Percentiles rank a stretch among this genome's conserved stretches.
Evolutionary conservation across 2,113 vertebrate species (phyloP).

Genomic region (Vulpes vulpes): DNA sequence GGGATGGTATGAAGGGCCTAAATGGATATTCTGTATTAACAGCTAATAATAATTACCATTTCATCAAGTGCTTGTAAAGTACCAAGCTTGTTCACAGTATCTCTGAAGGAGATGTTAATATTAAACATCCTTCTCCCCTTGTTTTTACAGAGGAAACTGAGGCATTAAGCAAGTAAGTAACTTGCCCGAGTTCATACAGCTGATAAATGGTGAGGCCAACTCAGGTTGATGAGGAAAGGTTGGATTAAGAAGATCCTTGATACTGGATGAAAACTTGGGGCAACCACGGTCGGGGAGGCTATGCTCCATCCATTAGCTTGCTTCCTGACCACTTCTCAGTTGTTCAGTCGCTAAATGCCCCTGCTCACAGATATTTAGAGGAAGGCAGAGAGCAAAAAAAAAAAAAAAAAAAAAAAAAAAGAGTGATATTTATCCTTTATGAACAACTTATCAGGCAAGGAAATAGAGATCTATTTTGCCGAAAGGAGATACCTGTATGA

Average conservation of each 20-base stretch:
- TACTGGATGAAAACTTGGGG: neutral
- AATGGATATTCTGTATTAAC: neutral
- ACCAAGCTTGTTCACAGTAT: neutral
- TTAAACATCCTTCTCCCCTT: neutral
- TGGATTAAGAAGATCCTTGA: neutral
- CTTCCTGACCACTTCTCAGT: neutral
- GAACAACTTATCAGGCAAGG: neutral
- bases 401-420: neutral
- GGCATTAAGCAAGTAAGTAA: neutral
- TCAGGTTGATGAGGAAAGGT: neutral
- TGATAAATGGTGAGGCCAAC: neutral
- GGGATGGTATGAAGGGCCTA: neutral
- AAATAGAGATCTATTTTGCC: neutral
- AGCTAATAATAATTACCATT: neutral
- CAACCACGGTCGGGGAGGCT: rapidly evolving
- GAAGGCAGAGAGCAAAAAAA: neutral
- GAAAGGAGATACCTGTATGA: neutral
- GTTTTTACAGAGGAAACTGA: neutral
- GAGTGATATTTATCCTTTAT: neutral
- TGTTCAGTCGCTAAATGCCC: neutral
- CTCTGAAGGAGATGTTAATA: neutral
- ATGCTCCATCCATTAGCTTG: neutral
- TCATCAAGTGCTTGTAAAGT: neutral
- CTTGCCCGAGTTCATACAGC: neutral
- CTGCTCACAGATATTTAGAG: neutral